A percentile compares a stretch with the other conserved stretches of the same genome.
Evolutionary conservation across 2,888 invertebrate species (phyloP).

Genomic region (Diaphora mendica): DNA sequence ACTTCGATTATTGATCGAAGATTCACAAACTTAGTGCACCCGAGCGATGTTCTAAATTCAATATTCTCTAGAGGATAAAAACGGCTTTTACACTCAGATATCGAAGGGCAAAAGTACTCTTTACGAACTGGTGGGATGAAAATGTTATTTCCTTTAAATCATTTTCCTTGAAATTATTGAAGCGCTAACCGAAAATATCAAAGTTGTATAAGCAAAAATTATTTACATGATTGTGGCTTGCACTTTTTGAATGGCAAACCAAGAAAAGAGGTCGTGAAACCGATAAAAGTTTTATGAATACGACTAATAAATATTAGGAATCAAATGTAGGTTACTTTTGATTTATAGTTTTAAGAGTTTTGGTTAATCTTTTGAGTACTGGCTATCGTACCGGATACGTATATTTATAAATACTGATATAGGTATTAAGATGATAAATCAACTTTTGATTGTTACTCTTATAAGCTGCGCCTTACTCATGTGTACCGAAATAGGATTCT

Average conservation of each 20-base stretch:
- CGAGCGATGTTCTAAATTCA: no score
- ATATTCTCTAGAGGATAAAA: no score
- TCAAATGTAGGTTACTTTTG: conserved; percentile 9
- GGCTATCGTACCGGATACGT: background rate
- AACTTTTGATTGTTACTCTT: conserved; percentile 20
- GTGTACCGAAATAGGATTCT: conserved; percentile 41
- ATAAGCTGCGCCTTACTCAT: conserved; percentile 44
- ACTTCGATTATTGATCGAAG: no score
- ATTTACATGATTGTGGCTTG: background rate
- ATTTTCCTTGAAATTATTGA: no score
- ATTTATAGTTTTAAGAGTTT: conserved; percentile 10
- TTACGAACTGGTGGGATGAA: no score
- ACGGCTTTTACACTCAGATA: no score
- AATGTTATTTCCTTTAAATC: no score
- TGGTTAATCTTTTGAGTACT: conserved; percentile 13
- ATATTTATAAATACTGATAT: conserved; percentile 15
- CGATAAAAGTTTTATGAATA: conserved; percentile 23
- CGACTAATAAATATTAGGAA: conserved; percentile 3
- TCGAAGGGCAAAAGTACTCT: no score
- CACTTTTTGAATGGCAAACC: background rate
- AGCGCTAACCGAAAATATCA: no score
- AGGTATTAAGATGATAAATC: conserved; percentile 25
- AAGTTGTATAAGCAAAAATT: background rate
- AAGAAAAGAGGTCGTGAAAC: conserved; percentile 20
- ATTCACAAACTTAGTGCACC: no score